These are phyloP conservation scores for Zosterops lateralis DNA, from an alignment of 2,113 vertebrate genomes.

Conservation along the genomic window DNA sequence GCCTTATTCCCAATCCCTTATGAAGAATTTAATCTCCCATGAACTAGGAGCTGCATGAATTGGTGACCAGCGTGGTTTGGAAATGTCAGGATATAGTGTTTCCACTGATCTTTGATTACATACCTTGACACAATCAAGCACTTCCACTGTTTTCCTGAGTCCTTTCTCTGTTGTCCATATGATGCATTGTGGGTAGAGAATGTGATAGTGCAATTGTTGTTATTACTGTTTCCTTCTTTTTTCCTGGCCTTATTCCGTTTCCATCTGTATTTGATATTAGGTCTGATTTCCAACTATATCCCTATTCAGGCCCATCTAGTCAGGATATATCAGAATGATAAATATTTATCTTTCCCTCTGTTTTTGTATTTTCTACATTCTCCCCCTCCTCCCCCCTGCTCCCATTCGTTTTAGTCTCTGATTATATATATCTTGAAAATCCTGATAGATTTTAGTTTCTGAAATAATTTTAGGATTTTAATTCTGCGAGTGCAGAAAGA, in stretches of 20 bases:
- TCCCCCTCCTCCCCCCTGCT: rapidly evolving
- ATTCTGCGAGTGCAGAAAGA: neutral
- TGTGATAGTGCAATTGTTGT: neutral
- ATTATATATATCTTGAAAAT: neutral
- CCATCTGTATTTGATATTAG: neutral
- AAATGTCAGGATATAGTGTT: neutral
- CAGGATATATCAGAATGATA: neutral
- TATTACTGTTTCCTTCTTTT: neutral
- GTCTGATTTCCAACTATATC: neutral
- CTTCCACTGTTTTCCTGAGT: neutral
- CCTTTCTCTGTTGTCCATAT: neutral
- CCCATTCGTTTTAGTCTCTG: neutral
- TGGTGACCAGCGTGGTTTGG: rapidly evolving
- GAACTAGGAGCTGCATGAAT: neutral
- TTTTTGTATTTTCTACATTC: neutral
- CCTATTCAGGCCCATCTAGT: neutral
- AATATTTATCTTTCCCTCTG: neutral
- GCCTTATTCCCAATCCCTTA: neutral
- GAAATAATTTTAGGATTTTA: neutral
- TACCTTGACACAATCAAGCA: rapidly evolving
- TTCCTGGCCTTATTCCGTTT: neutral
- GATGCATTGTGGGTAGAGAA: neutral
- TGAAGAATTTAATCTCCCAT: neutral
- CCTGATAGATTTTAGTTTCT: neutral
- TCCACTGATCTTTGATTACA: neutral